Base-by-base conservation (phyloP, 2,888 invertebrate genomes). In the Apomyelois bistriatella region DNA sequence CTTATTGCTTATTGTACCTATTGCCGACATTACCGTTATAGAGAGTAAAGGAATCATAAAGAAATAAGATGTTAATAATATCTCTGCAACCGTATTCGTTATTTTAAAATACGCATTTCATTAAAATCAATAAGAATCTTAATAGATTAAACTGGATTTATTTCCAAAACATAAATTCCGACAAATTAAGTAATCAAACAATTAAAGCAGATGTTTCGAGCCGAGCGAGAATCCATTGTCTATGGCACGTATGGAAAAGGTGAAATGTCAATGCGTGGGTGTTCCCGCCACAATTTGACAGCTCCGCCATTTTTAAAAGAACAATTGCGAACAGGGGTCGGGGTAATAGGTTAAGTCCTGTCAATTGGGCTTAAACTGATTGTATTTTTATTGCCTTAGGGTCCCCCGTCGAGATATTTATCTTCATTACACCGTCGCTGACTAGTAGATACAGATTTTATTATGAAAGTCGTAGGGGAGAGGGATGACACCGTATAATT, bases 301-400 rank as follows among this genome's bases (percentile, higher is more conserved):
- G 66, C 61, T 71, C 55, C 60, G 62, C 71, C 69, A 74, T 75
- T 73, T 79, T 74, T 81, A 76, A 75, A 79, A 55, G 50, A 55
- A 46, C 52, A 50, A 52, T 53, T 42, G 48, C 46, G 48, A 22
- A 43, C 52, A 16, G 49, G 51, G 53, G 49, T 50, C 49, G 48
- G 41, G 48, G 46, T 53, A 41, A 56, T 60, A 48, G 49, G 55
- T 48, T 60, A 60, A 59, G 74, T 82, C 83, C 81, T 85, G 85
- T 84, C 86, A 85, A 88, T 85, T 81, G 85, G 73, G 82, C 82
- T 79, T 79, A 81, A 84, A 84, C 83, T 81, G 85, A 86, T 87
- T 84, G 78, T 72, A 78, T 84, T 89, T 87, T 89, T 87, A 88
- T 87, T 82, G 84, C 78, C 22, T 48, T 53, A 56, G 64, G 59